Evolutionary conservation across 2,888 invertebrate genomes (phyloP).

Genomic region (Idaea dimidiata): DNA sequence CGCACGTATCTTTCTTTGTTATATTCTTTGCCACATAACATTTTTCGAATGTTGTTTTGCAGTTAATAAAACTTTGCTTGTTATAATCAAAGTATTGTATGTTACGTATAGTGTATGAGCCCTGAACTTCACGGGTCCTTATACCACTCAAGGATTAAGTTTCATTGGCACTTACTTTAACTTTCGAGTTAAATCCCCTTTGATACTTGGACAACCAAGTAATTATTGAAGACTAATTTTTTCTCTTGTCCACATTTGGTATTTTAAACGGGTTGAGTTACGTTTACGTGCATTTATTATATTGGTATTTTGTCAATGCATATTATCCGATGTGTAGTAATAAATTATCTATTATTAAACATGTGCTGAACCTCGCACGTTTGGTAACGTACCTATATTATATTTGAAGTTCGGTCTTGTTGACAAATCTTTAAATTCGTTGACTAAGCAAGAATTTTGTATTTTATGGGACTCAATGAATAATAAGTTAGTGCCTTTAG

Average conservation of each 20-base stretch:
- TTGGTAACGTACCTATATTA: conserved; percentile 10
- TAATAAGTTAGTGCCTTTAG: neutral
- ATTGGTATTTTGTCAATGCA: neutral
- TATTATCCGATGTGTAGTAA: neutral
- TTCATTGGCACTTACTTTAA: too few relatives aligned
- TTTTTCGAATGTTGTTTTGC: too few relatives aligned
- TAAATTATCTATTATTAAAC: conserved; percentile 11
- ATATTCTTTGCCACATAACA: too few relatives aligned
- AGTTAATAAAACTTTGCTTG: too few relatives aligned
- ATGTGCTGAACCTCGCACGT: conserved; percentile 9
- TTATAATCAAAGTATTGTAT: too few relatives aligned
- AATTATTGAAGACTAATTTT: too few relatives aligned
- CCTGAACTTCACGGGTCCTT: too few relatives aligned
- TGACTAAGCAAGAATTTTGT: conserved; percentile 1
- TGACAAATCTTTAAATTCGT: conserved; percentile 2
- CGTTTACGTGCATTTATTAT: neutral
- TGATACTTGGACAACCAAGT: too few relatives aligned
- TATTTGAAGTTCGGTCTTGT: conserved; percentile 10
- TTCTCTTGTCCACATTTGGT: neutral
- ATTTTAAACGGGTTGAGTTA: neutral
- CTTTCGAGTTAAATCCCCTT: too few relatives aligned
- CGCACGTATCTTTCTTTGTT: too few relatives aligned
- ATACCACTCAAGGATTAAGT: too few relatives aligned
- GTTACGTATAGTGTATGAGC: too few relatives aligned
- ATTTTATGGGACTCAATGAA: conserved; percentile 3